These are phyloP conservation scores for Tragulus kanchil DNA, from an alignment of 2,113 vertebrate genomes.

Conservation along the genomic window DNA sequence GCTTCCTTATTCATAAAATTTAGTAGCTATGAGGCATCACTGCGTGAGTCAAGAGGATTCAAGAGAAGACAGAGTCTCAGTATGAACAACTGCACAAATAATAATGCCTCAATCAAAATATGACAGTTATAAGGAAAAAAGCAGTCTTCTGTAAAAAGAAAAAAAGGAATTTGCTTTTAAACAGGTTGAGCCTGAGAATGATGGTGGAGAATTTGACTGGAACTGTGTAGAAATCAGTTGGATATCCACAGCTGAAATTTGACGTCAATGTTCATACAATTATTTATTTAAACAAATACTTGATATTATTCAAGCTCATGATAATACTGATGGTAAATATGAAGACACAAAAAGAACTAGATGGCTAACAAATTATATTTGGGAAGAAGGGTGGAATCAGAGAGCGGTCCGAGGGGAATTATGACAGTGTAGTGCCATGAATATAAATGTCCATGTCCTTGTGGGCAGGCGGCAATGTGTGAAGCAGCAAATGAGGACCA, in stretches of 20 bases:
- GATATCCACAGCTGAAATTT: neutral
- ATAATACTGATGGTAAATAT: neutral
- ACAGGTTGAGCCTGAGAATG: neutral
- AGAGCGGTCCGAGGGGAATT: neutral
- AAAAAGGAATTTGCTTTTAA: neutral
- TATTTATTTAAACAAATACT: neutral
- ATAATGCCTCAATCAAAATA: neutral
- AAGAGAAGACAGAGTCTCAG: neutral
- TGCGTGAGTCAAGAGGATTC: neutral
- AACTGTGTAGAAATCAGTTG: neutral
- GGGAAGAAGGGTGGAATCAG: neutral
- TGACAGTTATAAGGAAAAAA: neutral
- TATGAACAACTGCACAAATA: neutral
- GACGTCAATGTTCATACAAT: neutral
- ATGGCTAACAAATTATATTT: neutral
- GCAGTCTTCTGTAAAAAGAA: neutral
- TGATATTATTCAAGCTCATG: neutral
- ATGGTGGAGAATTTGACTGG: neutral
- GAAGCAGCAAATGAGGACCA: neutral
- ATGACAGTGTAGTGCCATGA: no score
- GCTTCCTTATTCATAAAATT: slow-evolving; percentile 11
- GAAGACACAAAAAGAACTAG: neutral
- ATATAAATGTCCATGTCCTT: neutral
- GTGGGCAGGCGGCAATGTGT: neutral
- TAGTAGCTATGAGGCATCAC: neutral